Evolutionary conservation across 2,888 invertebrate species (phyloP), one percentile per base, ranked within the genome.

Genomic region (Liodrosophila aerea): DNA sequence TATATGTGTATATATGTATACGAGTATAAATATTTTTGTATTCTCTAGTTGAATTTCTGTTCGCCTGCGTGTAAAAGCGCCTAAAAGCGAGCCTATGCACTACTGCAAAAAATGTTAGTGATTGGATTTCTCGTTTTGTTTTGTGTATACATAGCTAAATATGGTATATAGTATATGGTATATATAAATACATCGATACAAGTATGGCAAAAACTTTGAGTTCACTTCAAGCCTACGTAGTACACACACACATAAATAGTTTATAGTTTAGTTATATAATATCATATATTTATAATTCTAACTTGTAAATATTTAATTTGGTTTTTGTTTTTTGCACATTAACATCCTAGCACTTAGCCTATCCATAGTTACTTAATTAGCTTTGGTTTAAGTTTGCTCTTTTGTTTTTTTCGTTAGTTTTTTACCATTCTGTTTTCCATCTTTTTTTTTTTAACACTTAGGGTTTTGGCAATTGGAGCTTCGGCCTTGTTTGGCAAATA

Each of bases 21-120:
- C 40, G 33, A 27, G 13, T 41, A 56, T 18, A 65, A 50, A 61
- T 69, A 59, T 43, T 16, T 56, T 13, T 31, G 12, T 50, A 34
- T n/a, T 29, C 9, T 33, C 7, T 30, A 8, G 7, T 41, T 62
- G 7, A 18, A 2, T 57, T 13, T 63, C 12, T 39, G 8, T 69
- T 78, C 75, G 76, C 75, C 63, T 80, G 82, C 82, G 80, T 81
- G 80, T 78, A 82, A 80, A 78, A 80, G 82, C 80, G 80, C 80
- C 80, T 80, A 82, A 75, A 81, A 81, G 80, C 80, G 82, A 80
- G 72, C 81, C 22, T 76, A 80, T 64, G 62, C 43, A 54, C 80
- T 75, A 76, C 73, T 37, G 77, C 81, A 77, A 73, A 77, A 73
- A 64, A 45, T 67, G 64, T 73, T 80, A 63, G 63, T 80, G 80